Conservation (phyloP, 2,113 vertebrate genomes). For the Notothenia rossii region DNA sequence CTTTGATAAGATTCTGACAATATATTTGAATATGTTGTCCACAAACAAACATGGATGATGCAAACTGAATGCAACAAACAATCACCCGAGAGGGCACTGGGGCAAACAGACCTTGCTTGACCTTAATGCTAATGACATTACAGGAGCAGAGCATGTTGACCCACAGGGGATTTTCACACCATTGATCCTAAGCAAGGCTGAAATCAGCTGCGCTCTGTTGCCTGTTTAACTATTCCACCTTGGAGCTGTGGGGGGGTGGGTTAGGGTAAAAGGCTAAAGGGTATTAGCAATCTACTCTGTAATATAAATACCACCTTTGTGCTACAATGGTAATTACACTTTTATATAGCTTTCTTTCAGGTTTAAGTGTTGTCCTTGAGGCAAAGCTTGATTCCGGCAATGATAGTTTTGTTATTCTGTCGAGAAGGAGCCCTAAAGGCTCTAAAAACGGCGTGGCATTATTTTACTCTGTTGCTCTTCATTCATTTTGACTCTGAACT, state of each 20-base stretch:
- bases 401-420: constrained; percentile 30
- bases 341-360: constrained; percentile 59
- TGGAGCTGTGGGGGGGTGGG: background rate
- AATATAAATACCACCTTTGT: constrained; percentile 61
- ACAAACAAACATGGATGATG: background rate
- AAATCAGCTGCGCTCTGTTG: constrained; percentile 48
- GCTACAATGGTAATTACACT: constrained; percentile 58
- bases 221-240: constrained; percentile 39
- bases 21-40: background rate
- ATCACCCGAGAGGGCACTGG: constrained; percentile 34
- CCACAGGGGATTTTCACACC: constrained; percentile 77
- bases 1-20: background rate
- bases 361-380: constrained; percentile 55
- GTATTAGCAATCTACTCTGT: constrained; percentile 65
- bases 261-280: constrained; percentile 44
- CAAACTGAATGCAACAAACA: constrained; percentile 26
- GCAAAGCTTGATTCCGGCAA: constrained; percentile 25
- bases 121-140: constrained; percentile 78
- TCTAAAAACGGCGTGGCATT: background rate
- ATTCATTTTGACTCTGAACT: constrained; percentile 11
- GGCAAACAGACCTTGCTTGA: constrained; percentile 62
- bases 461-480: constrained; percentile 6
- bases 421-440: no score
- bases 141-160: constrained; percentile 67
- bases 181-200: constrained; percentile 63